These are phyloP conservation scores for Crotalus tigris DNA, from an alignment of 2,113 vertebrate species.

Conservation along the genomic window DNA sequence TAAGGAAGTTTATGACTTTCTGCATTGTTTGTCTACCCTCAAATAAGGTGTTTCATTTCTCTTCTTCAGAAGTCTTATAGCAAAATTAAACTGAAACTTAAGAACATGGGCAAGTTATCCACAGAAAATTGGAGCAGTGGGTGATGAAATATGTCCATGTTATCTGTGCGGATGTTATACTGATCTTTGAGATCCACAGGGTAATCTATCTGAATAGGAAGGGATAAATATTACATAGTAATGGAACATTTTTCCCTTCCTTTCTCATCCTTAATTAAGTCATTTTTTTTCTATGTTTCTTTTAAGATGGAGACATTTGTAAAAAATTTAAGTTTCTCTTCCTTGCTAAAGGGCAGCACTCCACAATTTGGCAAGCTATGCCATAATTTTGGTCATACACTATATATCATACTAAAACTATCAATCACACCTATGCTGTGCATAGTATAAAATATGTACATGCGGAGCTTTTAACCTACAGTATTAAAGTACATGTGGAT, in stretches of 20 bases:
- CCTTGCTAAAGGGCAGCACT: slow-evolving; percentile 24
- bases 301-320: slow-evolving; percentile 6
- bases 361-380: slow-evolving; percentile 30
- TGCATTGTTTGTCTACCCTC: slow-evolving; percentile 31
- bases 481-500: slow-evolving; percentile 63
- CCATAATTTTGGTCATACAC: slow-evolving; percentile 48
- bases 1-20: slow-evolving; percentile 34
- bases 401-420: slow-evolving; percentile 66
- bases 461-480: slow-evolving; percentile 54
- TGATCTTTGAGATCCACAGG: neutral
- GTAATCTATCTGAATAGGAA: neutral
- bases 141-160: slow-evolving; percentile 35
- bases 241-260: neutral
- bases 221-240: slow-evolving; percentile 15
- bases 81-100: neutral
- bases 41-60: neutral
- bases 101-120: slow-evolving; percentile 27
- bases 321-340: neutral
- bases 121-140: slow-evolving; percentile 34
- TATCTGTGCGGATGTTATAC: slow-evolving; percentile 13
- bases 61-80: neutral
- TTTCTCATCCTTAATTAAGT: slow-evolving; percentile 19
- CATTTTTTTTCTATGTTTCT: slow-evolving; percentile 9
- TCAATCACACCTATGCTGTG: slow-evolving; percentile 62
- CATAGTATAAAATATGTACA: slow-evolving; percentile 59